Base-by-base conservation (phyloP, 2,113 vertebrate genomes). In the Saguinus midas region DNA sequence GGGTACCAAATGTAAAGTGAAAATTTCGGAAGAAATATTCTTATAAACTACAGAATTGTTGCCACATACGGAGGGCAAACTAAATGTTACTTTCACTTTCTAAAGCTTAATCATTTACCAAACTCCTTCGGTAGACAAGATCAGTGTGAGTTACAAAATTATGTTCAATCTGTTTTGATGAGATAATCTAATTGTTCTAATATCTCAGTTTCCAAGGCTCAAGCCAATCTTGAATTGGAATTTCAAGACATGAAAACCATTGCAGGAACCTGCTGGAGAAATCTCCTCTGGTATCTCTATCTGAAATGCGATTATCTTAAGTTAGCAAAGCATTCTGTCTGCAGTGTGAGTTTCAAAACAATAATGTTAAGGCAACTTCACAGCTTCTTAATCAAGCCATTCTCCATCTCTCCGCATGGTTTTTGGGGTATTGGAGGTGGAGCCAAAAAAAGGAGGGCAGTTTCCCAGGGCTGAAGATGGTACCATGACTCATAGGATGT, bases 141-240 rank as follows among this genome's bases (percentile, higher is more conserved):
- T 80, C 64, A 90, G 11, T 43, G 25, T 70, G 40, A 86, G 32
- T 50, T 90, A 55, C 7, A 87, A 57, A 96, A 86, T 35, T 29
- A 86, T 80, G 84, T 40, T 94, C 79, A 45, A 21, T 76, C 82
- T 90, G 79, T 64, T 96, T 97, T 95, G 75, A 80, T 23, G 88
- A 97, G 89, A 66, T 68, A 66, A n/a, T 79, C 32, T 88, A 43
- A 90, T 13, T 27, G 61, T 73, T 25, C 78, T 32, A 55, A 48
- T 45, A 80, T 84, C 61, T 92, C 16, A 1, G 48, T 86, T 86
- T 94, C 72, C 72, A 64, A 37, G 58, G 50, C 75, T 91, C 73
- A 75, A 90, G 3, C 14, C 10, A 76, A 61, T 83, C 85, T 90
- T 64, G 52, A 90, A 55, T 20, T n/a, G 57, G 37, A n/a, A 91